A percentile compares a stretch with the other conserved stretches of the same genome.
phyloP scores from a whole-genome alignment of 1,140 invertebrate species.

The Semibalanus balanoides region DNA sequence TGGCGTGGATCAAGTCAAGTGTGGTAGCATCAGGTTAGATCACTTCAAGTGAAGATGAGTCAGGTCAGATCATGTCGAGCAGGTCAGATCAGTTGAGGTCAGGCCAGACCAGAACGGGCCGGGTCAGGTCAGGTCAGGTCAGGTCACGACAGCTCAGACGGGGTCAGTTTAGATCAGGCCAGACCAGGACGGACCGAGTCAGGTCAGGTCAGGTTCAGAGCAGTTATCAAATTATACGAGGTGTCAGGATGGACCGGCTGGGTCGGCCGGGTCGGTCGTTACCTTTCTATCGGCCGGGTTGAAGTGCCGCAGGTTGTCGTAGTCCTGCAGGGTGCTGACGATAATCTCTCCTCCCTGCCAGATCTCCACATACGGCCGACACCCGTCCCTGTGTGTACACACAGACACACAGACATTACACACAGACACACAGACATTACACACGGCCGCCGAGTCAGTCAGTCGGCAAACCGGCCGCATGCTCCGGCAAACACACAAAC shows the following conservation, averaged over 20 bases:
- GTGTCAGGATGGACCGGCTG: background rate
- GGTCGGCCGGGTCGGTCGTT: constrained; percentile 13
- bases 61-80: no score
- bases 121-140: no score
- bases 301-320: constrained; percentile 72
- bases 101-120: no score
- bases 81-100: no score
- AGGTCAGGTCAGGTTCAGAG: background rate
- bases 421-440: background rate
- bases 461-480: no score
- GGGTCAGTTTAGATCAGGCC: no score
- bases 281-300: constrained; percentile 60
- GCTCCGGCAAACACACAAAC: constrained; percentile 15
- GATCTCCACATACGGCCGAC: constrained; percentile 81
- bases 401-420: constrained; percentile 19
- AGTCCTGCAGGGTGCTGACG: constrained; percentile 67
- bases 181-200: no score
- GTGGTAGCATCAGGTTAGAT: background rate
- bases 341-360: constrained; percentile 74
- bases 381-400: constrained; percentile 57
- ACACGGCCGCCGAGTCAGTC: constrained; percentile 4
- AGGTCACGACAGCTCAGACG: no score
- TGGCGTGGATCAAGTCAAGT: background rate
- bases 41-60: background rate
- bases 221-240: background rate